phyloP scores from a whole-genome alignment of 2,888 invertebrate species.

The Brachyopa scutellaris region DNA sequence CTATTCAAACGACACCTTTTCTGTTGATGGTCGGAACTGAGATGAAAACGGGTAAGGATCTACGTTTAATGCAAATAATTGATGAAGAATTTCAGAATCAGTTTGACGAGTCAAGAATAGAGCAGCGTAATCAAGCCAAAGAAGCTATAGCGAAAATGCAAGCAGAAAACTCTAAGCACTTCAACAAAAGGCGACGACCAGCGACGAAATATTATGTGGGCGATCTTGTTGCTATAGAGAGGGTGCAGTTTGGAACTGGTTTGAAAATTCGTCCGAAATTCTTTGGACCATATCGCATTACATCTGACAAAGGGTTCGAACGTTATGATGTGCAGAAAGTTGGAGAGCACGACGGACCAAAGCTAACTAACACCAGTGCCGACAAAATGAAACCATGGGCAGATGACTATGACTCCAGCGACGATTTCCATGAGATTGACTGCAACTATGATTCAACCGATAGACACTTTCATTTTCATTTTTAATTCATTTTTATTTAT shows the following conservation, averaged over 20 bases:
- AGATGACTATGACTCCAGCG: no score
- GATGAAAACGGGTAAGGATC: constrained; percentile 33
- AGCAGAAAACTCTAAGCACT: constrained; percentile 60
- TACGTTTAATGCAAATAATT: constrained; percentile 16
- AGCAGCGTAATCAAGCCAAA: constrained; percentile 42
- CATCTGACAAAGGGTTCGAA: constrained; percentile 73
- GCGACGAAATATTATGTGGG: constrained; percentile 56
- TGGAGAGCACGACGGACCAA: no score
- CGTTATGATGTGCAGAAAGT: no score
- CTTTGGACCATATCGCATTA: constrained; percentile 77
- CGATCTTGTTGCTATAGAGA: constrained; percentile 65
- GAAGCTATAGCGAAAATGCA: constrained; percentile 51
- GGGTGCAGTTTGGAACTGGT: constrained; percentile 76
- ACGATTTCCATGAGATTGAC: constrained; percentile 75
- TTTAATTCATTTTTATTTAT: no score
- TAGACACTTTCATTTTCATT: constrained; percentile 1
- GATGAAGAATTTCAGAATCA: constrained; percentile 39
- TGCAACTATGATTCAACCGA: not conserved
- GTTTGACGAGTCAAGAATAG: constrained; percentile 41
- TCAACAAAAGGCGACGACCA: no score
- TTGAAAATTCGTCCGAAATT: constrained; percentile 77
- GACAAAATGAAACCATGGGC: no score
- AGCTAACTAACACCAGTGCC: no score
- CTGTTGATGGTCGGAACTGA: constrained; percentile 73
- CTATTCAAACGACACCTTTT: constrained; percentile 73